Base-by-base conservation (phyloP, 2,888 invertebrate genomes). In the Hydrotaea cyrtoneurina region DNA sequence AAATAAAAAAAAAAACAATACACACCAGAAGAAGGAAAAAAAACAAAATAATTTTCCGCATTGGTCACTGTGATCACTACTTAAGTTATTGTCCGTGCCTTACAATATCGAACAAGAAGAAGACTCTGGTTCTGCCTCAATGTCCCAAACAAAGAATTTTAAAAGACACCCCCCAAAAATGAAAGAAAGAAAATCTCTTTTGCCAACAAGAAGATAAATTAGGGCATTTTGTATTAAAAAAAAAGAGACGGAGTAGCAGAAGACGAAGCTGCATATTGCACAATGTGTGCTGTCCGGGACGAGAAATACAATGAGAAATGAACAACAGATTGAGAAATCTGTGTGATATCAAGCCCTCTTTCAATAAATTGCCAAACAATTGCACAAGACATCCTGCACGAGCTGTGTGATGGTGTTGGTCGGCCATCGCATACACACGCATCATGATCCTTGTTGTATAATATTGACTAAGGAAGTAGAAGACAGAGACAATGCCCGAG, bases 281-380 rank as follows among this genome's bases (percentile, higher is more conserved):
- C 50, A 76, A 72, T 78, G n/a, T n/a, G n/a, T n/a, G 15, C 53
- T 31, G 43, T 53, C 26, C 82, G 62, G 53, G 36, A 74, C 39
- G 55, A 75, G 36, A n/a, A 31, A 7, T 31, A 64, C 17, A 31
- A 57, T 36, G 0, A 57, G 39, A 43, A 79, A 23, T 62, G 57
- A 80, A 73, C 39, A 73, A 78, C n/a, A 57, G 72, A 78, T 74
- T 81, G 64, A 69, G 23, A 74, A 79, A 79, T 73, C 57, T 19
- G 5, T 81, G 36, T 71, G 73, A 81, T 59, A 76, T 85, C 82
- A 85, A 85, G 84, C 86, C 86, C 84, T 86, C 85, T 87, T 79
- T 87, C 88, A 90, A 89, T 90, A 89, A 90, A 90, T 90, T 89
- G 88, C 89, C 81, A 85, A 86, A 89, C 89, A 90, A 90, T 90